Base-by-base conservation (phyloP, 2,113 vertebrate genomes). In the Saguinus imperator region DNA sequence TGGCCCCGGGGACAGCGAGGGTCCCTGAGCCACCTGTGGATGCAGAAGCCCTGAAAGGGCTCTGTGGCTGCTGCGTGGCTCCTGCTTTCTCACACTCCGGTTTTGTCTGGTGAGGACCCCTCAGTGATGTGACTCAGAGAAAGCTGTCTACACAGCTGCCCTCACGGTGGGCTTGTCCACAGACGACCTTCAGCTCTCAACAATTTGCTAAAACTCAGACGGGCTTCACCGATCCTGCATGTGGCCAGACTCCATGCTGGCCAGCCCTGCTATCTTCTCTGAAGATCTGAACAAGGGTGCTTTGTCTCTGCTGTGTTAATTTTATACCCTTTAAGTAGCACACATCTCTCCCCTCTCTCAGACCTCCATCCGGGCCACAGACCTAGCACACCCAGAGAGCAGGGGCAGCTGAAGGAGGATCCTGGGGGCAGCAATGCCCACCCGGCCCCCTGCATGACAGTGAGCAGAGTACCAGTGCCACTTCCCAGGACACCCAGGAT, bases 251-350 rank as follows among this genome's bases (percentile, higher is more conserved):
- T 25, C 72, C 20, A 4, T 1, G 2, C 2, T 45, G 4, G 0
- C 55, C 72, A 35, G 97, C 94, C 86, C 93, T 61, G 66, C 95
- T 92, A 61, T 68, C 58, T 50, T 81, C 43, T 80, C 7, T 91
- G 90, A 97, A 87, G 84, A 94, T 35, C 81, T 92, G 70, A 95
- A 93, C 97, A 48, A 79, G 10, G 77, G 93, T 96, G 43, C 96
- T 88, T 87, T 61, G 40, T 83, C 82, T 95, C 40, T 80, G 82
- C 96, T 82, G 90, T 27, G 95, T 91, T 97, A 95, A 95, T 97
- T 82, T 94, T 18, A 97, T 17, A 91, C 6, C 91, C 96, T 94
- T 96, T 82, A 97, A 96, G 97, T 87, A 98, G 96, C 93, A 88
- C 1, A 3, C 13, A 29, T 75, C 32, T 21, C 45, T 87, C 94